Evolutionary conservation across 2,797 vertebrate species (phyloP).

Genomic region (Sebastes hubbsi): DNA sequence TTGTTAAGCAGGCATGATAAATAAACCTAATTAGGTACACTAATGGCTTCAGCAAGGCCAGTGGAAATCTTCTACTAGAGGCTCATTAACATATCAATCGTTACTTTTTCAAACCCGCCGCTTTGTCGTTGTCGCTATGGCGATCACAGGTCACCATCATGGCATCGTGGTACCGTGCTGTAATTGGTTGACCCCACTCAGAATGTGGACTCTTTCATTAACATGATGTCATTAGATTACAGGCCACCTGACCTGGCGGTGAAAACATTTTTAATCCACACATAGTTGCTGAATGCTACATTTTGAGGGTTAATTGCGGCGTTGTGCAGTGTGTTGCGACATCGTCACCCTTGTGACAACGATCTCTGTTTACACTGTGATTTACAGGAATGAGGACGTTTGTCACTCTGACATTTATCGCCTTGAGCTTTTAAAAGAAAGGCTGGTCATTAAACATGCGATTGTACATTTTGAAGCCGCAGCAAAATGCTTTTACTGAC

Average conservation of each 20-base stretch:
- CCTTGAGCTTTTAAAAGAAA: slow-evolving; percentile 13
- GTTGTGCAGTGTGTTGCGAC: neutral
- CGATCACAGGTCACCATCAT: slow-evolving; percentile 54
- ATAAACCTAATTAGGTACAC: slow-evolving; percentile 72
- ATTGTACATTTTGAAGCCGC: neutral
- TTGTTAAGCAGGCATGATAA: slow-evolving; percentile 68
- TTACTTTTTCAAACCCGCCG: slow-evolving; percentile 18
- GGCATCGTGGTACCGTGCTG: slow-evolving; percentile 21
- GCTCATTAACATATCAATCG: slow-evolving; percentile 75
- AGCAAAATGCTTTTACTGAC: neutral
- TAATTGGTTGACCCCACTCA: slow-evolving; percentile 56
- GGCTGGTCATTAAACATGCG: neutral
- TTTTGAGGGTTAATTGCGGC: neutral
- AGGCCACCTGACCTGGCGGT: slow-evolving; percentile 16
- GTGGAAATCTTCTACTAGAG: slow-evolving; percentile 64
- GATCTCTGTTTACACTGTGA: slow-evolving; percentile 17
- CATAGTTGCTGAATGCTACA: neutral
- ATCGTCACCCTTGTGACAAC: neutral
- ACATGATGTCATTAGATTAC: slow-evolving; percentile 41
- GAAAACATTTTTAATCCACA: neutral
- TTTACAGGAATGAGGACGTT: slow-evolving; percentile 19
- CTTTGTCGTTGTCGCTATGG: slow-evolving; percentile 51
- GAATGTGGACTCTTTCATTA: slow-evolving; percentile 48
- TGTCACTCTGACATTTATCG: slow-evolving; percentile 20
- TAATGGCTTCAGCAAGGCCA: slow-evolving; percentile 64